Conservation (phyloP, 2,797 vertebrate species). For the Pygocentrus nattereri region DNA sequence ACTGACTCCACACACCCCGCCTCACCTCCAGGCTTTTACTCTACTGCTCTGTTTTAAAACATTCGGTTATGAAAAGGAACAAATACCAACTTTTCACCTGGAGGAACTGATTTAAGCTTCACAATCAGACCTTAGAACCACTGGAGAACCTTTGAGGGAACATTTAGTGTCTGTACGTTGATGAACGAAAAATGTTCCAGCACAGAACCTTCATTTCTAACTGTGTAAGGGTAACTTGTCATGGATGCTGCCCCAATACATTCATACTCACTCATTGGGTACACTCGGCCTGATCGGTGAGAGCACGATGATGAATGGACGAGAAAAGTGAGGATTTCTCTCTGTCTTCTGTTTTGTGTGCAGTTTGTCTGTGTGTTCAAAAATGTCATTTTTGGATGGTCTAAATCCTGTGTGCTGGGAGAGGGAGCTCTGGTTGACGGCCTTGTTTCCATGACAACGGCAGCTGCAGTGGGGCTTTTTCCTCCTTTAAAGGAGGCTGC, state of each 20-base stretch:
- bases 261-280: neutral
- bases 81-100: no score
- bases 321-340: neutral
- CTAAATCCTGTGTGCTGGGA: conserved; percentile 41
- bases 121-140: no score
- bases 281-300: neutral
- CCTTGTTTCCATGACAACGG: conserved; percentile 64
- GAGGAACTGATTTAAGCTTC: no score
- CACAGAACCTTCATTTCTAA: no score
- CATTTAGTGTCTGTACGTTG: no score
- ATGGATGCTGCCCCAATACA: neutral
- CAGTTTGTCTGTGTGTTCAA: conserved; percentile 12
- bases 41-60: no score
- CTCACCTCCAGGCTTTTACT: no score
- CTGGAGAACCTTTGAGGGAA: no score
- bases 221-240: no score
- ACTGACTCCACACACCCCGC: no score
- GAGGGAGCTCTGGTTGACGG: conserved; percentile 51
- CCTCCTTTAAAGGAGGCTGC: conserved; percentile 42
- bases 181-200: no score
- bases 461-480: conserved; percentile 59
- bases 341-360: neutral
- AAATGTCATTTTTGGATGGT: conserved; percentile 49
- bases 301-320: neutral
- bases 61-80: no score